A percentile compares a stretch with the other conserved stretches of the same genome.
Evolutionary conservation across 2,113 vertebrate species (phyloP).

Genomic region (Onychorhynchus coronatus): DNA sequence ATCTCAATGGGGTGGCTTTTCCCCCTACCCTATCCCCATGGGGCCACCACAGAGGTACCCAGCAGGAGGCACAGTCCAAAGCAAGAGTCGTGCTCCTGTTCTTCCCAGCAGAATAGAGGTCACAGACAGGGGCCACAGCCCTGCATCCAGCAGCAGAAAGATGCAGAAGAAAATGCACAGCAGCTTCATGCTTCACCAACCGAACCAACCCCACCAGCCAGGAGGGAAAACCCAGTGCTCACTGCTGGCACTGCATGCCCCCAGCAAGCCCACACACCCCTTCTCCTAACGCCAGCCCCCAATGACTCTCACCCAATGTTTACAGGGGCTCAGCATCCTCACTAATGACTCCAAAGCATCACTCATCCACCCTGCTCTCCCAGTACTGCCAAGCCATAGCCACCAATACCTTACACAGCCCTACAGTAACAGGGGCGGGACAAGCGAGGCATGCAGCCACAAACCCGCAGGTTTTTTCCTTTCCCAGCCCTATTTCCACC

Average conservation of each 20-base stretch:
- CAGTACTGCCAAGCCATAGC: background rate
- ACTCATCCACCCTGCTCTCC: background rate
- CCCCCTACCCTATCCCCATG: background rate
- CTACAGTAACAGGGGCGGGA: background rate
- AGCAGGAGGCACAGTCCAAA: background rate
- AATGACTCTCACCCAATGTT: background rate
- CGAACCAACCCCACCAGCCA: background rate
- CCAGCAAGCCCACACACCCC: background rate
- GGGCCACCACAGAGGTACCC: background rate
- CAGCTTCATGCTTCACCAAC: background rate
- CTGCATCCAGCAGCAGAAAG: background rate
- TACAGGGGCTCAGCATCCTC: background rate
- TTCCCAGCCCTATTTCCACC: background rate
- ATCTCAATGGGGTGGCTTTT: conserved; percentile 49
- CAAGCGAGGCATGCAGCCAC: fast-evolving
- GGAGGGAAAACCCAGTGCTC: background rate
- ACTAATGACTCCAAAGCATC: background rate
- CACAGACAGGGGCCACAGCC: background rate
- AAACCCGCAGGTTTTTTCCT: background rate
- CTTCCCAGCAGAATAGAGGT: background rate
- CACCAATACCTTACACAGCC: background rate
- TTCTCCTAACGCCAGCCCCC: background rate
- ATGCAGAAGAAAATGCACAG: background rate
- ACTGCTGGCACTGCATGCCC: fast-evolving
- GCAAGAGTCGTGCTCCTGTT: background rate